These are phyloP conservation scores for Caranx ignobilis DNA, from an alignment of 2,113 vertebrate genomes.

Conservation along the genomic window DNA sequence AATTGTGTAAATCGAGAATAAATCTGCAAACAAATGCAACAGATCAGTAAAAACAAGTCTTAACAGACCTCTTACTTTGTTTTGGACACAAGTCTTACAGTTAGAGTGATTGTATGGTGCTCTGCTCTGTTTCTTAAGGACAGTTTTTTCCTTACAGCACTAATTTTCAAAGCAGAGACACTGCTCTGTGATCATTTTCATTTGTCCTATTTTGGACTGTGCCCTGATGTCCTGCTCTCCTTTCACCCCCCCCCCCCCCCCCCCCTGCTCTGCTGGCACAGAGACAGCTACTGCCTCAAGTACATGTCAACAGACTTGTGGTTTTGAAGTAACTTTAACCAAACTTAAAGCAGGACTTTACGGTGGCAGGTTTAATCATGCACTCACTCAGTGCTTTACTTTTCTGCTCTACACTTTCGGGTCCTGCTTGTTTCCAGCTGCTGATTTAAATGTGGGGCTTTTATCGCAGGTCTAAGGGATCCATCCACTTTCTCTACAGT, in stretches of 20 bases:
- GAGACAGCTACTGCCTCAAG: neutral
- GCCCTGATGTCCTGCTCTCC: neutral
- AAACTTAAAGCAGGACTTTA: too few species aligned
- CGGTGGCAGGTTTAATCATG: neutral
- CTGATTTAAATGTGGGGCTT: slow-evolving; percentile 54
- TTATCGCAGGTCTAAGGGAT: slow-evolving; percentile 50
- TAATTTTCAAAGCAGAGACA: neutral
- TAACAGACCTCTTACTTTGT: too few species aligned
- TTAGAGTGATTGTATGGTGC: too few species aligned
- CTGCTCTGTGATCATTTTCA: neutral
- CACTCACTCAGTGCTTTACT: neutral
- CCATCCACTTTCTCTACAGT: neutral
- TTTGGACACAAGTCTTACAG: too few species aligned
- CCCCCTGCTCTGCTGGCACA: neutral
- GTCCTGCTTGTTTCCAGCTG: slow-evolving; percentile 35
- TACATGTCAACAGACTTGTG: neutral
- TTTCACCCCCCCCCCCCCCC: too few species aligned
- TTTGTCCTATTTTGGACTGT: too few species aligned
- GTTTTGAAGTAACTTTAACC: neutral
- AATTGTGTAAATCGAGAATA: too few species aligned
- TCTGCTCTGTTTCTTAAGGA: too few species aligned
- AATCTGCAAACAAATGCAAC: too few species aligned
- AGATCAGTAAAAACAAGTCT: too few species aligned
- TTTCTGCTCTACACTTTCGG: slow-evolving; percentile 15
- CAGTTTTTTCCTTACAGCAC: neutral